phyloP scores from a whole-genome alignment of 2,113 vertebrate genomes.

The Hepsetus odoe region DNA sequence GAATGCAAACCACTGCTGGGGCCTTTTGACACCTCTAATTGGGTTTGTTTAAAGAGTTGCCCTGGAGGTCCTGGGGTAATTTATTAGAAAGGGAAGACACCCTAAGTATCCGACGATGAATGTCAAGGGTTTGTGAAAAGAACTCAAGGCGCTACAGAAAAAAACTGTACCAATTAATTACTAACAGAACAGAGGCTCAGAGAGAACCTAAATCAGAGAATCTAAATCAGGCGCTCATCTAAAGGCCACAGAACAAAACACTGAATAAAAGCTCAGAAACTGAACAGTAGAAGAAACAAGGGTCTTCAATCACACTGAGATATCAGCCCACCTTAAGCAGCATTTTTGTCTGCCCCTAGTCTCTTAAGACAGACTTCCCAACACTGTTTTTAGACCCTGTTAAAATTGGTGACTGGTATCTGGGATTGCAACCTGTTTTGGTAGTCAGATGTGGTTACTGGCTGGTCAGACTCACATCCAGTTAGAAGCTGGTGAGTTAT shows the following conservation, averaged over 20 bases:
- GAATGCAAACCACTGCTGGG: slow-evolving; percentile 59
- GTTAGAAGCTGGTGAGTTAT: too few relatives aligned
- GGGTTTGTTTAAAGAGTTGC: slow-evolving; percentile 71
- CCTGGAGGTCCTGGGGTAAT: slow-evolving; percentile 63
- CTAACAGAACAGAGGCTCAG: slow-evolving; percentile 62
- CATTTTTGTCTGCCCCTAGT: neutral
- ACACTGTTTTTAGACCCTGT: too few relatives aligned
- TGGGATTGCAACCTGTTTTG: too few relatives aligned
- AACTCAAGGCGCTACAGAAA: slow-evolving; percentile 39
- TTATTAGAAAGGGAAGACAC: slow-evolving; percentile 64
- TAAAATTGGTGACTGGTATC: too few relatives aligned
- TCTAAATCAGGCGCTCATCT: slow-evolving; percentile 72
- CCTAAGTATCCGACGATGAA: slow-evolving; percentile 62
- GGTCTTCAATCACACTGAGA: neutral
- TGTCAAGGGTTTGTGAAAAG: slow-evolving; percentile 60
- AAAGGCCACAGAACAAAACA: slow-evolving; percentile 44
- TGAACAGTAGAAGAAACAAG: slow-evolving; percentile 51
- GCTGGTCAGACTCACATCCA: too few relatives aligned
- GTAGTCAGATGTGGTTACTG: too few relatives aligned
- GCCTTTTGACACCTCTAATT: slow-evolving; percentile 72
- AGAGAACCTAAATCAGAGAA: slow-evolving; percentile 51
- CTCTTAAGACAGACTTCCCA: neutral
- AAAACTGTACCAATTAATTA: slow-evolving; percentile 71
- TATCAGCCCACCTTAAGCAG: neutral
- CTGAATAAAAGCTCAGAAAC: slow-evolving; percentile 64